Evolutionary conservation across 2,888 invertebrate species (phyloP).

Genomic region (Lasiommata megera): DNA sequence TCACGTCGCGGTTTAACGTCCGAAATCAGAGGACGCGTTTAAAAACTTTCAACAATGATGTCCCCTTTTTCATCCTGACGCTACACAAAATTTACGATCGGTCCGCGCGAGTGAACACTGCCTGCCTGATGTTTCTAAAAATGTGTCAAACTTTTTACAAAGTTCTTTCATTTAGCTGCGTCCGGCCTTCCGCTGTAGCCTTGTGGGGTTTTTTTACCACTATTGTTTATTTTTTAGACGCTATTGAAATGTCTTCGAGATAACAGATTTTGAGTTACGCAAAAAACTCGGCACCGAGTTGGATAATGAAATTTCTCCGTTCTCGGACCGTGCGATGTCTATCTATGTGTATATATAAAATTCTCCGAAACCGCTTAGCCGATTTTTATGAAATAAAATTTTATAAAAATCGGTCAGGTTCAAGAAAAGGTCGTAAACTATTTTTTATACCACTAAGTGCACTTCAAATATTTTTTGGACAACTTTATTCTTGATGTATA

Average conservation of each 20-base stretch:
- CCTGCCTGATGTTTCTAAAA: constrained; percentile 80
- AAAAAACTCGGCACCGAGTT: constrained; percentile 59
- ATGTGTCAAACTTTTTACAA: constrained; percentile 81
- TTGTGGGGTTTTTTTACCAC: constrained; percentile 62
- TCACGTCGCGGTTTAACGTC: constrained; percentile 51
- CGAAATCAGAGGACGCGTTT: constrained; percentile 62
- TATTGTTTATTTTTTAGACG: constrained; percentile 75
- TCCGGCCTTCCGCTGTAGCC: constrained; percentile 73
- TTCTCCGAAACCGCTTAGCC: no score
- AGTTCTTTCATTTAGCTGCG: constrained; percentile 77
- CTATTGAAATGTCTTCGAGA: constrained; percentile 71
- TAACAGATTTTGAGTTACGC: constrained; percentile 61
- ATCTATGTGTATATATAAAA: no score
- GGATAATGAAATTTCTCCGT: constrained; percentile 59
- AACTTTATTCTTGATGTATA: no score
- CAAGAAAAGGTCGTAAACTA: no score
- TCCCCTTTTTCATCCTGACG: constrained; percentile 79
- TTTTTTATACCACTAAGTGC: no score
- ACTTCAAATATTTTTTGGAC: no score
- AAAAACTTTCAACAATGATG: constrained; percentile 78
- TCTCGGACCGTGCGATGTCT: constrained; percentile 22
- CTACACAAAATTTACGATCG: constrained; percentile 76
- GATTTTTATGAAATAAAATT: no score
- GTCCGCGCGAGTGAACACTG: constrained; percentile 67
- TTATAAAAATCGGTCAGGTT: no score